Evolutionary conservation across 2,888 invertebrate genomes (phyloP), one percentile per base, ranked within the genome.

Genomic region (Phortica okadai): DNA sequence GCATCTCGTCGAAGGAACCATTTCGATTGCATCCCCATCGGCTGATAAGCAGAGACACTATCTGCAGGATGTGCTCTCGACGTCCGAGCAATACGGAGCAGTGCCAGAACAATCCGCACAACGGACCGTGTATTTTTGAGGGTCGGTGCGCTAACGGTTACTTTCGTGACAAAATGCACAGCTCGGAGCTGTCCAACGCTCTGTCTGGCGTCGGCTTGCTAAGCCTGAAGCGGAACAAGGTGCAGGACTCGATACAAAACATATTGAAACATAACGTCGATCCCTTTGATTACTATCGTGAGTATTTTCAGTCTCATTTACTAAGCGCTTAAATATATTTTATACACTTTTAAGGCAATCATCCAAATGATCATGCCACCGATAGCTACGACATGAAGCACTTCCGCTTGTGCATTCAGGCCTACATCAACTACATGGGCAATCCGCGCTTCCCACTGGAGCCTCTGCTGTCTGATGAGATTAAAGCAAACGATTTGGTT

Each of bases 401-500:
- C 8, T 72, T 72, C n/a, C 70, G 70, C 16, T 11, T 72, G 1
- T 72, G 70, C 41, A 44, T 72, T 56, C 70, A 72, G 16, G 70
- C 54, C 0, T 56, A 45, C n/a, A 56, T 72, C 10, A 54, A 25
- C n/a, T 72, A 14, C n/a, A 72, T 45, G 16, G 56, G 56, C 16
- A 56, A 72, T 56, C 21, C 41, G 16, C 54, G 56, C 14, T 72
- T 45, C 41, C 45, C 14, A 6, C 41, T 72, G 25, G 25, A 50
- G 41, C 70, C 70, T 0, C 41, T 72, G 1, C 11, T 72, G 6
- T 56, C 70, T 11, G 56, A 56, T n/a, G 56, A 54, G 14, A 56
- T 72, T 25, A 44, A 72, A 5, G 70, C 70, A 2, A 72, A 54
- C 14, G 98, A 98, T 92, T 93, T 98, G 83, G 94, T 95, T 76